A percentile compares a stretch with the other conserved stretches of the same genome.
Evolutionary conservation across 1,140 invertebrate species (phyloP).

Genomic region (Carcinoscorpius rotundicauda): DNA sequence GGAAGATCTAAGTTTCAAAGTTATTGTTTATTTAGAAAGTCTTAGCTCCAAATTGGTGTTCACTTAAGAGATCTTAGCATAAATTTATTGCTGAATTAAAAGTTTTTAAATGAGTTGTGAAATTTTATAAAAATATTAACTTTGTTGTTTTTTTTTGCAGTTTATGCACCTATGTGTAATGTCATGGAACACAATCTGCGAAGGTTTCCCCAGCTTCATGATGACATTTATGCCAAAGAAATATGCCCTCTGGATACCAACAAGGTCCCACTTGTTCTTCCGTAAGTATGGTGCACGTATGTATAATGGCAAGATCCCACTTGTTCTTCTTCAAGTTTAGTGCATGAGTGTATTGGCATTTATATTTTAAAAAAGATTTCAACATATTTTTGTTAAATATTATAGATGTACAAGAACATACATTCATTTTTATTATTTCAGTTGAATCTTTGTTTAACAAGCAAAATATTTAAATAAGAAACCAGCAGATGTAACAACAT

Average conservation of each 20-base stretch:
- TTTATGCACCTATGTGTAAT: constrained; percentile 47
- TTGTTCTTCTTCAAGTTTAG: constrained; percentile 52
- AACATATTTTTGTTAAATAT: too few species aligned
- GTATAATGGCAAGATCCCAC: constrained; percentile 36
- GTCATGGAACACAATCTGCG: constrained; percentile 45
- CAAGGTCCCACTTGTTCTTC: constrained; percentile 48
- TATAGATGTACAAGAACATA: too few species aligned
- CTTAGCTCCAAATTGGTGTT: too few species aligned
- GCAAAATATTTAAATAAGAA: too few species aligned
- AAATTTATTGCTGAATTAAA: background rate
- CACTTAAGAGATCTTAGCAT: background rate
- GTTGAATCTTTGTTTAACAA: too few species aligned
- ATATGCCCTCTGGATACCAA: constrained; percentile 34
- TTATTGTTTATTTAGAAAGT: too few species aligned
- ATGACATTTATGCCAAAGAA: constrained; percentile 45
- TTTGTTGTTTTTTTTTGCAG: constrained; percentile 35
- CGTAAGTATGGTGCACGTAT: constrained; percentile 38
- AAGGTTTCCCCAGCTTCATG: constrained; percentile 59
- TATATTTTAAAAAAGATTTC: too few species aligned
- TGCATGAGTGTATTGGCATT: constrained; percentile 1
- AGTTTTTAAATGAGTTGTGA: constrained; percentile 14
- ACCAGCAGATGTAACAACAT: too few species aligned
- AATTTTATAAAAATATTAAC: constrained; percentile 8
- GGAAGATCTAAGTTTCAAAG: too few species aligned
- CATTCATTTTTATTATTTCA: too few species aligned